Base-by-base conservation (phyloP, 2,113 vertebrate genomes). In the Chionis minor region DNA sequence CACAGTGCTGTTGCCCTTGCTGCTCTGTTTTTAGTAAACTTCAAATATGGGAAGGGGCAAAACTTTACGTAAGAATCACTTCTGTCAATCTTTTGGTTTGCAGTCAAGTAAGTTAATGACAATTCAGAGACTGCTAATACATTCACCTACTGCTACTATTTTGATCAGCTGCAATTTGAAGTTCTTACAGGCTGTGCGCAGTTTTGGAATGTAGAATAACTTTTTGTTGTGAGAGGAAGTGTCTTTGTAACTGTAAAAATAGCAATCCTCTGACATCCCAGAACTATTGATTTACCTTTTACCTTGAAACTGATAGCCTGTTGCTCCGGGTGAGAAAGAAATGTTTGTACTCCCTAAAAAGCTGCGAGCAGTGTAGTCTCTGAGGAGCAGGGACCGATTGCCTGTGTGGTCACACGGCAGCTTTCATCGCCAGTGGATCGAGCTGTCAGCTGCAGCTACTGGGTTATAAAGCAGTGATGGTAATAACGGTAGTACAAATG, bases 21-120 rank as follows among this genome's bases (percentile, higher is more conserved):
- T 93, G 32, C 73, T 85, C 13, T 80, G 81, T 83, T 94, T 92
- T 77, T 93, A 82, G 63, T 89, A 52, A 90, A 75, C 38, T 81
- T 70, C 86, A 71, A 74, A 27, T 72, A 59, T 11, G 12, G 32
- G 15, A 78, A 47, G 66, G 66, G 8, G 18, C 8, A 62, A 81
- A 58, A 42, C 18, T 84, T 33, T 49, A 49, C 35, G 4, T 56
- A 75, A 69, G 38, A 88, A 42, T 42, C 2, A 10, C 28, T 90
- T 77, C 42, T 58, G 35, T 93, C 45, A 65, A 0, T 40, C 45
- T 69, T 81, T 62, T 70, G 1, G 20, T 83, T 94, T 95, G 38
- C 59, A 55, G 6, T 78, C 35, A 81, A 55, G 20, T 69, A 66
- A 70, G 9, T 84, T 73, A 77, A 54, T 79, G 62, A 47, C 45